A percentile compares a stretch with the other conserved stretches of the same genome.
phyloP scores from a whole-genome alignment of 2,113 vertebrate genomes.

The Peromyscus maniculatus region DNA sequence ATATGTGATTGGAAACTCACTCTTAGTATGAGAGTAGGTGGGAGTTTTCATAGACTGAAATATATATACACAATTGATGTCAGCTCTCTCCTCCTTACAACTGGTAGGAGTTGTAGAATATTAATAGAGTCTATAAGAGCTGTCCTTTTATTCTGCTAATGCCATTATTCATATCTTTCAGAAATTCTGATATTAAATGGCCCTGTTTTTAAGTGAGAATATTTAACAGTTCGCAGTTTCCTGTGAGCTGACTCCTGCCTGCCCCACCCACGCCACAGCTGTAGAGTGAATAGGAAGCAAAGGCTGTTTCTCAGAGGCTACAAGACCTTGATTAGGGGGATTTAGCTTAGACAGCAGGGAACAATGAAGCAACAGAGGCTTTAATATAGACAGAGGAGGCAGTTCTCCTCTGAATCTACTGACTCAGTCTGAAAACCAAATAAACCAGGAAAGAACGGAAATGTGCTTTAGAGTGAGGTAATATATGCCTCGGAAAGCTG shows the following conservation, averaged over 20 bases:
- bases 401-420: neutral
- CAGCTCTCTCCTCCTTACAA: neutral
- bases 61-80: neutral
- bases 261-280: neutral
- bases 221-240: neutral
- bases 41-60: slow-evolving; percentile 66
- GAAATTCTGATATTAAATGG: neutral
- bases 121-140: neutral
- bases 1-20: slow-evolving; percentile 50
- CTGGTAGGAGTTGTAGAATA: slow-evolving; percentile 13
- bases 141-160: neutral
- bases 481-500: neutral
- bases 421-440: neutral
- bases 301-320: neutral
- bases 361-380: neutral
- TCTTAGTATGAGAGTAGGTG: slow-evolving; percentile 22
- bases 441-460: neutral
- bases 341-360: neutral
- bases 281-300: neutral
- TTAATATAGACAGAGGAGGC: fast-evolving
- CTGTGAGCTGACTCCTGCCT: neutral
- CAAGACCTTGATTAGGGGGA: neutral
- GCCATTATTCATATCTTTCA: slow-evolving; percentile 6
- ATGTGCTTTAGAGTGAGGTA: neutral
- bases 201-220: neutral